A percentile compares a stretch with the other conserved stretches of the same genome.
phyloP scores from a whole-genome alignment of 1,140 invertebrate species.

The Drosophila kohkoa region DNA sequence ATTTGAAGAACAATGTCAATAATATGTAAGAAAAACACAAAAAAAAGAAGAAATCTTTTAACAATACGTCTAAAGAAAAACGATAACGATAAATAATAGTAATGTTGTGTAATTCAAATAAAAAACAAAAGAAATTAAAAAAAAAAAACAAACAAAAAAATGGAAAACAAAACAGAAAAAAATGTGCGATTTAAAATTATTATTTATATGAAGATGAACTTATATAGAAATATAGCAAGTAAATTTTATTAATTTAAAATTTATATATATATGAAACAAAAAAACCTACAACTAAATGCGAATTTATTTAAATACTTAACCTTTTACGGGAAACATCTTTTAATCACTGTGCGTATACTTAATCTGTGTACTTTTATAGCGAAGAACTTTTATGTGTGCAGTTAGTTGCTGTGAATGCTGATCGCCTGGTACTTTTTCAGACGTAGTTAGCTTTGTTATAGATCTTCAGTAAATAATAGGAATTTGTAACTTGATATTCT shows the following conservation, averaged over 20 bases:
- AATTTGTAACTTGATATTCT: too few species aligned
- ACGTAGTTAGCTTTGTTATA: not conserved
- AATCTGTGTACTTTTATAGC: not conserved
- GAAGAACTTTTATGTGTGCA: not conserved
- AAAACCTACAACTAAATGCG: conserved; percentile 41
- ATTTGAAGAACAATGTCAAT: conserved; percentile 77
- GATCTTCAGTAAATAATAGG: not conserved
- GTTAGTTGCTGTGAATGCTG: not conserved
- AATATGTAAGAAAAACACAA: conserved; percentile 70
- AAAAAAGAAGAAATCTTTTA: conserved; percentile 56
- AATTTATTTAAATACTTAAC: conserved; percentile 48
- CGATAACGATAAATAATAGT: conserved; percentile 74
- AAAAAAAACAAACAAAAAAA: conserved; percentile 47
- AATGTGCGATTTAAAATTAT: conserved; percentile 80
- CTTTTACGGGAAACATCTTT: not conserved
- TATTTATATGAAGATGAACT: conserved; percentile 80
- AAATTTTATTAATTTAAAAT: conserved; percentile 83
- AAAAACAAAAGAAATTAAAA: conserved; percentile 59
- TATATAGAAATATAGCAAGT: conserved; percentile 82
- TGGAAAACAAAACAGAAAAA: conserved; percentile 54
- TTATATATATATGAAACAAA: conserved; percentile 75
- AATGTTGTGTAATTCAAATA: conserved; percentile 83
- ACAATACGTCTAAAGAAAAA: conserved; percentile 61
- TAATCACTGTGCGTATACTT: not conserved
- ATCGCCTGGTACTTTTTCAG: not conserved